These are phyloP conservation scores for Folsomia candida DNA, from an alignment of 2,888 invertebrate genomes.

Conservation along the genomic window DNA sequence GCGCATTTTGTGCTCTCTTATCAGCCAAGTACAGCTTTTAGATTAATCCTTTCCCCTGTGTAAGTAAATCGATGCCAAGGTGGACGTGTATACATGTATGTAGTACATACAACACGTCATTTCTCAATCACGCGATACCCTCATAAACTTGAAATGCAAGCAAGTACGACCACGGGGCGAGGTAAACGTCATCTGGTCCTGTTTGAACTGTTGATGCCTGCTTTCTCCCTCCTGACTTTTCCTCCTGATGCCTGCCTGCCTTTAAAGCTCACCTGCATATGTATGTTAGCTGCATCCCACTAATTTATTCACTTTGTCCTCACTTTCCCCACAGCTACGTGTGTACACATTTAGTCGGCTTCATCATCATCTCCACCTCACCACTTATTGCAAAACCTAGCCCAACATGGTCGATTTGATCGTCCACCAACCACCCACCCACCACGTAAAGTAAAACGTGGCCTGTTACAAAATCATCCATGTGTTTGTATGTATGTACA, in stretches of 20 bases:
- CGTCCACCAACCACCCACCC: too few species aligned
- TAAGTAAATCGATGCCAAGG: slow-evolving; percentile 13
- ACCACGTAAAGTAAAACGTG: neutral
- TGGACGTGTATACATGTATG: neutral
- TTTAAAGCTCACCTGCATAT: too few species aligned
- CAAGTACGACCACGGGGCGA: neutral
- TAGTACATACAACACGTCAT: slow-evolving; percentile 1
- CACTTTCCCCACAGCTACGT: too few species aligned
- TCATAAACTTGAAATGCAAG: slow-evolving; percentile 12
- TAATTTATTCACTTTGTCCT: too few species aligned
- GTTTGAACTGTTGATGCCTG: slow-evolving; percentile 10
- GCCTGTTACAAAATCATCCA: neutral
- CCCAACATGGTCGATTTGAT: too few species aligned
- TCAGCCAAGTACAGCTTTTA: neutral
- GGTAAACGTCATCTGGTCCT: slow-evolving; percentile 17
- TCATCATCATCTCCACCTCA: too few species aligned
- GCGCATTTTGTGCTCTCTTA: too few species aligned
- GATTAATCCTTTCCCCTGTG: neutral
- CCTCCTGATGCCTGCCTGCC: too few species aligned
- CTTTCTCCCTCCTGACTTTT: neutral
- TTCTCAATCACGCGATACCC: slow-evolving; percentile 17
- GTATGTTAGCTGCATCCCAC: too few species aligned
- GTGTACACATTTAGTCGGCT: too few species aligned
- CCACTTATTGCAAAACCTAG: too few species aligned
- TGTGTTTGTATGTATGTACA: too few species aligned